Evolutionary conservation across 23 tunicate genomes (phyloP).

Genomic region (Aplidium turbinatum): DNA sequence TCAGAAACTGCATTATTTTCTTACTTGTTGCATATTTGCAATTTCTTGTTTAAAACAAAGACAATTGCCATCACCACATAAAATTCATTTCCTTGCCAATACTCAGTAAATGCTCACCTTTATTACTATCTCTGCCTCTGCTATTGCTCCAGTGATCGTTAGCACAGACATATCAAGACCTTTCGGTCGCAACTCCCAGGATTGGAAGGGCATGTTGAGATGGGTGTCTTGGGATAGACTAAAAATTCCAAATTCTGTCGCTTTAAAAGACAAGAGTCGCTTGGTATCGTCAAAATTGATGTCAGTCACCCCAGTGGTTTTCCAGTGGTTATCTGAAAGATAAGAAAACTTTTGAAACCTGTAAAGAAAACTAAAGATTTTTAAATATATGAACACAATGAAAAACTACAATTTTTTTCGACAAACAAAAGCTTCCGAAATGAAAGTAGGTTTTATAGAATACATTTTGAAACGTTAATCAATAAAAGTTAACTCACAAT

Average conservation of each 20-base stretch:
- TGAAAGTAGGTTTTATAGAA: too few species aligned
- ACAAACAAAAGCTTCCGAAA: too few species aligned
- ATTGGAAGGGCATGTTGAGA: slow-evolving; percentile 86
- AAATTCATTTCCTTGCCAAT: too few species aligned
- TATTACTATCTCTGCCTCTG: slow-evolving; percentile 69
- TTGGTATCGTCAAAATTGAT: slow-evolving; percentile 42
- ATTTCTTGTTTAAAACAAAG: too few species aligned
- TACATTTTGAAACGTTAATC: too few species aligned
- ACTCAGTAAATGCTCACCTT: slow-evolving; percentile 52
- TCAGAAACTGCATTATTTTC: too few species aligned
- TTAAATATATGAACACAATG: too few species aligned
- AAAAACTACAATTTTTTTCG: too few species aligned
- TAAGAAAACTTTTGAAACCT: background rate
- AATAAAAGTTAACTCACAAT: too few species aligned
- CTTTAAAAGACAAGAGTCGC: slow-evolving; percentile 47
- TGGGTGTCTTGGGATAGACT: slow-evolving; percentile 78
- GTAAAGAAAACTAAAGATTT: background rate
- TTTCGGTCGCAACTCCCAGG: slow-evolving; percentile 78
- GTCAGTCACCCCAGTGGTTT: slow-evolving; percentile 61
- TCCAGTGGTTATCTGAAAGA: slow-evolving; percentile 79
- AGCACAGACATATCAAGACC: slow-evolving; percentile 39
- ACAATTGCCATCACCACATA: too few species aligned
- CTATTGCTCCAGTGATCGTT: slow-evolving; percentile 65
- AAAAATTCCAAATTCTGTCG: slow-evolving; percentile 58
- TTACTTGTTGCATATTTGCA: too few species aligned